Percentiles rank a stretch among this genome's conserved stretches.
These are phyloP conservation scores for Uromys caudimaculatus DNA, from an alignment of 2,797 vertebrate genomes.

Conservation along the genomic window DNA sequence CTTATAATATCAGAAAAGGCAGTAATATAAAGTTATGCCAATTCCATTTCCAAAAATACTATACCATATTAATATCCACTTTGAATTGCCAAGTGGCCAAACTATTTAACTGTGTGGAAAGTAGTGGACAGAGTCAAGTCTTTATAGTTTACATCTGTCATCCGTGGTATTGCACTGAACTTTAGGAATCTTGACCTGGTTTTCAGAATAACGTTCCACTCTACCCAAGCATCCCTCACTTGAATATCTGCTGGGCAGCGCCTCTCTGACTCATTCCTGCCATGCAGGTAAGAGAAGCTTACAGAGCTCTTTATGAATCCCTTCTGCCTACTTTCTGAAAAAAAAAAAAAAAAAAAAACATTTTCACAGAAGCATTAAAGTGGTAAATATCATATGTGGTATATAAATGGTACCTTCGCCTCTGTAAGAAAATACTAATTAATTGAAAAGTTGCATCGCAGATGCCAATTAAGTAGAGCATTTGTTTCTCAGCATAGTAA, in stretches of 20 bases:
- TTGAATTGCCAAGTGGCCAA: not conserved
- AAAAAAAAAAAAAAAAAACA: not conserved
- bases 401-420: not conserved
- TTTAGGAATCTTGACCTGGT: not conserved
- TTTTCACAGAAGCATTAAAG: slow-evolving; percentile 11
- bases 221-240: not conserved
- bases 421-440: slow-evolving; percentile 60
- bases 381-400: slow-evolving; percentile 29
- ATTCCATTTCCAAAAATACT: not conserved
- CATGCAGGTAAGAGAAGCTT: not conserved
- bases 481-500: slow-evolving; percentile 55
- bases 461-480: slow-evolving; percentile 43
- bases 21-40: not conserved
- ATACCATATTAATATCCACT: not conserved
- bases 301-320: not conserved
- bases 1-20: not conserved
- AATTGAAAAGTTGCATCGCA: slow-evolving; percentile 58
- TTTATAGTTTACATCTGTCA: not conserved
- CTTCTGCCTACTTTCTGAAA: slow-evolving; percentile 11
- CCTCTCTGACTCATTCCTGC: slow-evolving; percentile 4
- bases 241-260: not conserved
- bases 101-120: not conserved
- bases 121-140: not conserved
- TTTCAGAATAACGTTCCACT: not conserved
- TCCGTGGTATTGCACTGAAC: not conserved